Percentiles rank a stretch among this genome's conserved stretches.
phyloP scores from a whole-genome alignment of 1,140 invertebrate genomes.

The Anagrus nilaparvatae region DNA sequence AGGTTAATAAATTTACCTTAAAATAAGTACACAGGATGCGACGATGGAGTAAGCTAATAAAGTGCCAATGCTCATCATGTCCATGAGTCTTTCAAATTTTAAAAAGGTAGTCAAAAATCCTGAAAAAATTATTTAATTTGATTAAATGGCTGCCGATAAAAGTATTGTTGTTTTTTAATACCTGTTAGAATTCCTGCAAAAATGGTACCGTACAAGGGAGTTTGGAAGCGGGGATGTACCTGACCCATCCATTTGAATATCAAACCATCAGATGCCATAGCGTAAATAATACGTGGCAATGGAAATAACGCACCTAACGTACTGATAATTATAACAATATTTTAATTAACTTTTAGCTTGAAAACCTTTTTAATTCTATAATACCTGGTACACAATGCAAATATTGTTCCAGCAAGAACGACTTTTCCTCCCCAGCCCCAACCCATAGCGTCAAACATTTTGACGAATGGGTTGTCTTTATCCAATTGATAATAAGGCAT shows the following conservation, averaged over 20 bases:
- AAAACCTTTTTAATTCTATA: too few species aligned
- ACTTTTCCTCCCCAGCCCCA: constrained; percentile 63
- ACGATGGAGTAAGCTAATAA: constrained; percentile 76
- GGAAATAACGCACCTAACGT: constrained; percentile 79
- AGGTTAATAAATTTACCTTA: too few species aligned
- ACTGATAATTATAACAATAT: constrained; percentile 47
- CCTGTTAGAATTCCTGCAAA: constrained; percentile 64
- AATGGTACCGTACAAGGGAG: constrained; percentile 72
- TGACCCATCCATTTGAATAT: constrained; percentile 63
- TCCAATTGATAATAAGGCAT: constrained; percentile 73
- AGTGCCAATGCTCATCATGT: constrained; percentile 85
- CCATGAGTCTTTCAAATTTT: constrained; percentile 60
- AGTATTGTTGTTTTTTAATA: constrained; percentile 30
- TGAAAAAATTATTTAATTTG: constrained; percentile 24
- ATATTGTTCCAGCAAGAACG: constrained; percentile 64
- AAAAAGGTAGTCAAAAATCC: constrained; percentile 66
- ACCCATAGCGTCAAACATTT: constrained; percentile 57
- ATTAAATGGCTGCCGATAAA: background rate
- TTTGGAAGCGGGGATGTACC: constrained; percentile 58
- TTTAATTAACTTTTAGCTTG: too few species aligned
- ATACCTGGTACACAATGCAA: constrained; percentile 62
- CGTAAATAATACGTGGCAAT: constrained; percentile 71
- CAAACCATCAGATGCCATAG: constrained; percentile 76
- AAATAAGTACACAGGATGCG: constrained; percentile 63
- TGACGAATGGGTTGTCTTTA: constrained; percentile 56